Evolutionary conservation across 2,888 invertebrate species (phyloP), one percentile per base, ranked within the genome.

Genomic region (Blastobasis adustella): DNA sequence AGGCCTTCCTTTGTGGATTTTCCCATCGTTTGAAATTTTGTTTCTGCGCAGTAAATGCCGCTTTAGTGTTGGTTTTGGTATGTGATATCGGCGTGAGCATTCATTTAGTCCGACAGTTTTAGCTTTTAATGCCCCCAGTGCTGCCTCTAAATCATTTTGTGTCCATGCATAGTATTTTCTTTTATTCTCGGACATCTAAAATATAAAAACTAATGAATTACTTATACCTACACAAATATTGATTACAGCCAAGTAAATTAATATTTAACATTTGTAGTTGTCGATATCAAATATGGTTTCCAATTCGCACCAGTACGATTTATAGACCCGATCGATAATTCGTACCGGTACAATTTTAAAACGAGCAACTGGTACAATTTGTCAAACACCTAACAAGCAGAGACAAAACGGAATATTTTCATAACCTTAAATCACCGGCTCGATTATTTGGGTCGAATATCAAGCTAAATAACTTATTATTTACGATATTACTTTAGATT

Each of bases 311-410:
- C 41, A 48, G 47, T 48, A 48, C 47, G 40, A 42, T 48, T 41
- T 48, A 48, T 41, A 41, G 47, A 41, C 47, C 47, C 39, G 47
- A 23, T 48, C 47, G 47, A 10, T 48, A 48, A 48, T 48, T 48
- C 47, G 47, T 48, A 41, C 41, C 7, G 41, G 47, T 41, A 48
- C 47, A 48, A 48, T 48, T 48, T 48, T 6, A 48, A 48, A 48
- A 48, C 47, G 23, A 48, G 47, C 47, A 48, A 48, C 23, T 10
- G 42, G 47, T 48, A 48, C 47, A 48, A 41, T 48, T 48, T 48
- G 5, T 48, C 41, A 10, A 48, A 48, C 41, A 48, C 41, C 40
- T 41, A 41, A 41, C 42, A 48, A 4, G 41, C 23, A 10, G 41
- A 48, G 47, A 48, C 41, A 48, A 48, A 23, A 40, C 9, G 10